Conservation (phyloP, 2,113 vertebrate species). For the Gracilinanus agilis region DNA sequence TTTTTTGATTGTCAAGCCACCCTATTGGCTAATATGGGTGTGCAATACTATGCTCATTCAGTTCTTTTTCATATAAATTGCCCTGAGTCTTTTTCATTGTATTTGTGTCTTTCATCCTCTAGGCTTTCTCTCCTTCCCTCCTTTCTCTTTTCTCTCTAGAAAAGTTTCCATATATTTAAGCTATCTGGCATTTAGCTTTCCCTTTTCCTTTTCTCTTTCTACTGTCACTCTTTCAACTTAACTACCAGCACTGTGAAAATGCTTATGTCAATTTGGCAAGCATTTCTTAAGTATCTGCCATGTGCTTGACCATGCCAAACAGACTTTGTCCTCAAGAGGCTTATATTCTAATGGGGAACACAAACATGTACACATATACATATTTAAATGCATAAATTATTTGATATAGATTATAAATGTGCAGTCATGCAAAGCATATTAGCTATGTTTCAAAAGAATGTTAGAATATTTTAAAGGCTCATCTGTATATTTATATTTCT, state of each 20-base stretch:
- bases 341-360: not conserved
- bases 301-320: not conserved
- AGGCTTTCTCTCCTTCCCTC: not conserved
- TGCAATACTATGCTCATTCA: not conserved
- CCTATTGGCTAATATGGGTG: not conserved
- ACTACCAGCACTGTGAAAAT: not conserved
- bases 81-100: not conserved
- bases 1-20: not conserved
- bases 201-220: not conserved
- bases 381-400: not conserved
- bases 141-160: not conserved
- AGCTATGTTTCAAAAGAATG: too few relatives aligned
- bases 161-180: not conserved
- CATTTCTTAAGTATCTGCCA: not conserved
- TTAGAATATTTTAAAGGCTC: not conserved
- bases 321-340: not conserved
- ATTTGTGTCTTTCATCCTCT: not conserved
- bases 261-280: not conserved
- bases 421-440: too few relatives aligned
- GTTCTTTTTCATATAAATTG: not conserved
- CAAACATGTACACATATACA: not conserved
- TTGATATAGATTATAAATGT: too few relatives aligned
- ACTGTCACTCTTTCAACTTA: not conserved
- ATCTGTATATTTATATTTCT: not conserved
- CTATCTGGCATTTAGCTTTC: not conserved